These are phyloP conservation scores for Megaleporinus macrocephalus DNA, from an alignment of 2,113 vertebrate species.

Conservation along the genomic window DNA sequence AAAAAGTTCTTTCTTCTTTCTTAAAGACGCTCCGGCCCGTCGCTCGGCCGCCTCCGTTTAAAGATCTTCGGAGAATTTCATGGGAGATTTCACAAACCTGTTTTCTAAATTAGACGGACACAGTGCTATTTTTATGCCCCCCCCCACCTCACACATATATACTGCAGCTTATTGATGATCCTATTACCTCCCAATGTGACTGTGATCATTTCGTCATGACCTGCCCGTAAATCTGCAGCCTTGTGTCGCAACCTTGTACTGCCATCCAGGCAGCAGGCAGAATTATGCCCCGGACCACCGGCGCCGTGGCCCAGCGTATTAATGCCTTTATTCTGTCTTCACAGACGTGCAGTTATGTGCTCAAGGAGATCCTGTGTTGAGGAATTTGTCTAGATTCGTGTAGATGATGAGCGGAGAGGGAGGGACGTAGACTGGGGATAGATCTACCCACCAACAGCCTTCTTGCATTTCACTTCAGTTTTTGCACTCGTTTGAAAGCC, in stretches of 20 bases:
- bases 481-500: background rate
- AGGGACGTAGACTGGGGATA: too few relatives aligned
- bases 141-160: background rate
- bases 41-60: background rate
- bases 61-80: background rate
- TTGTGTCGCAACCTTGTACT: constrained; percentile 46
- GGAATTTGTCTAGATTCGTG: too few relatives aligned
- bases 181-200: constrained; percentile 40
- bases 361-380: background rate
- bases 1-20: background rate
- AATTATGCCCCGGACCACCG: constrained; percentile 29
- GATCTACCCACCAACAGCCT: background rate
- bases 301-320: constrained; percentile 2
- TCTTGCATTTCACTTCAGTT: constrained; percentile 5
- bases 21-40: background rate
- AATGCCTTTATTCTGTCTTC: constrained; percentile 31
- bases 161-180: constrained; percentile 49
- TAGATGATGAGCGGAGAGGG: too few relatives aligned
- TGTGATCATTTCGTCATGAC: constrained; percentile 56
- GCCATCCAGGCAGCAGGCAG: constrained; percentile 30
- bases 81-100: background rate
- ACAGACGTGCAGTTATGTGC: constrained; percentile 2
- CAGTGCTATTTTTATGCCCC: constrained; percentile 34
- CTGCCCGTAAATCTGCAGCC: constrained; percentile 48
- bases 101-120: constrained; percentile 12